These are phyloP conservation scores for Meloidogyne exigua DNA, from an alignment of 1,140 invertebrate genomes.

Conservation along the genomic window DNA sequence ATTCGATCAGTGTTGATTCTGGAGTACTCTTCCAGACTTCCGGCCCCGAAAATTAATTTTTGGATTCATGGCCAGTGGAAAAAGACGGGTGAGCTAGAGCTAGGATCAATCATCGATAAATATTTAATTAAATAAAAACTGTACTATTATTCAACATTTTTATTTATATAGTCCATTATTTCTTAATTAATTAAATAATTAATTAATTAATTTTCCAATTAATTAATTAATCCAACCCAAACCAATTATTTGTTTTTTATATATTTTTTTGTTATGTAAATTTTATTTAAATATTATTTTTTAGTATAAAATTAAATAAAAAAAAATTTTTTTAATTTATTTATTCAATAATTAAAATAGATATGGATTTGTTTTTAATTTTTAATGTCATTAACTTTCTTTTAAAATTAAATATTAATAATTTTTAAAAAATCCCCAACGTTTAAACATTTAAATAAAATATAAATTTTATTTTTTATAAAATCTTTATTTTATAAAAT, in stretches of 20 bases:
- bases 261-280: neutral
- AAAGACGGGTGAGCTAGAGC: conserved; percentile 3
- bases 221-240: neutral
- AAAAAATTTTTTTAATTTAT: no score
- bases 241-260: neutral
- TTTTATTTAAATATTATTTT: neutral
- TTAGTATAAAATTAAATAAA: neutral
- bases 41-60: conserved; percentile 10
- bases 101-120: conserved; percentile 26
- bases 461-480: no score
- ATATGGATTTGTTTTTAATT: no score
- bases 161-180: no score
- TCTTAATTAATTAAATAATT: no score
- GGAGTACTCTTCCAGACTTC: conserved; percentile 13
- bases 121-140: neutral
- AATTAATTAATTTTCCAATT: no score
- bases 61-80: conserved; percentile 25
- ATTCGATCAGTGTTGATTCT: neutral
- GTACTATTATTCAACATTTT: neutral
- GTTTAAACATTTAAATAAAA: no score
- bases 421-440: no score
- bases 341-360: no score
- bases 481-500: no score
- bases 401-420: no score
- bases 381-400: no score